Base-by-base conservation (phyloP, 2,888 invertebrate genomes). In the Urechis unicinctus region DNA sequence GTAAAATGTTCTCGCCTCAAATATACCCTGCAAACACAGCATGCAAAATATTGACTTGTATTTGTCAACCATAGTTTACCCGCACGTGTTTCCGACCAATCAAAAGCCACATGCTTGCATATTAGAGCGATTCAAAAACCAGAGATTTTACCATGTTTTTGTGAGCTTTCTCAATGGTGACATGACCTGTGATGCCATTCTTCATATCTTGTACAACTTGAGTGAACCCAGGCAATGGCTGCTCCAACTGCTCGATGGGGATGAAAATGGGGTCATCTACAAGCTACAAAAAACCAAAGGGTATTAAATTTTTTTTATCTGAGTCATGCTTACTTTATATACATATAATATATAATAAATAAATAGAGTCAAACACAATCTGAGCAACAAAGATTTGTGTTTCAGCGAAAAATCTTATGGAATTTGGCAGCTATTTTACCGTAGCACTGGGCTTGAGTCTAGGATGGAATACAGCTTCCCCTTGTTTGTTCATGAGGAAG, bases 211-310 rank as follows among this genome's bases (percentile, higher is more conserved):
- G 53, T 50, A 70, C 66, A 17, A 79, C 70, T 17, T 64, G 56
- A 6, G 67, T 65, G 55, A 78, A 78, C 54, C 75, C 74, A 24
- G 63, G 59, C 1, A 78, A 77, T 52, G 66, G 71, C 57, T 72
- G 71, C 60, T 78, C 79, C 47, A 79, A 64, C 56, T 75, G 71
- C 21, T 67, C 63, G 29, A 79, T 76, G 6, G 76, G 76, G 51
- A 78, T 78, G 60, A 76, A 76, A 54, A 79, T 78, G 1, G 78
- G 78, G 62, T 78, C 78, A 49, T 78, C 78, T 50, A 75, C 66
- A 22, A 77, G 63, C 77, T 77, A 59, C 43, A 66, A 61, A n/a
- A 55, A n/a, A 36, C 25, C 22, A 5, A 13, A 45, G 6, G 45
- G 41, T 9, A 36, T n/a, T n/a, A 36, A 36, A 36, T 13, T 9